Percentiles rank a stretch among this genome's conserved stretches.
phyloP scores from a whole-genome alignment of 2,888 invertebrate genomes.

The Bimastos eiseni region DNA sequence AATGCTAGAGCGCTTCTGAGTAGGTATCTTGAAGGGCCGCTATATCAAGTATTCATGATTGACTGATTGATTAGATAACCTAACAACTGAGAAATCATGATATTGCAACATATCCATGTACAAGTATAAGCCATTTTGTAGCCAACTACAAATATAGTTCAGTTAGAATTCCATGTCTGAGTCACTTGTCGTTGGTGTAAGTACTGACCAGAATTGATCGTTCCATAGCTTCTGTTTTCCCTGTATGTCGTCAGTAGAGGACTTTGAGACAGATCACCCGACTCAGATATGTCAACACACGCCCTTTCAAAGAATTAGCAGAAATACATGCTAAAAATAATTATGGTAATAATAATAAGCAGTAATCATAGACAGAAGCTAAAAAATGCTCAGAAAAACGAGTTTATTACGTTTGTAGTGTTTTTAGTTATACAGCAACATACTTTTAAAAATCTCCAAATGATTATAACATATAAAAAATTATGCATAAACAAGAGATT shows the following conservation, averaged over 20 bases:
- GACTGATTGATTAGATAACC: no score
- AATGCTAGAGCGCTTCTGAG: no score
- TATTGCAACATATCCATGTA: background rate
- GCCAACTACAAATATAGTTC: background rate
- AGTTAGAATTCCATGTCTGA: background rate
- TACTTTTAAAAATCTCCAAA: no score
- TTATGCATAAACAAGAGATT: no score
- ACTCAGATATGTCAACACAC: conserved; percentile 80
- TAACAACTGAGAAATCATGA: no score
- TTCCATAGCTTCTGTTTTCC: conserved; percentile 76
- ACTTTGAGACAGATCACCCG: conserved; percentile 79
- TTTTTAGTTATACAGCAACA: background rate
- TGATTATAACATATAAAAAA: background rate
- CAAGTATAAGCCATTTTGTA: background rate
- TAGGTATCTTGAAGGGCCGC: no score
- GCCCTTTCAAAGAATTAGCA: conserved; percentile 67
- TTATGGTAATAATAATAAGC: no score
- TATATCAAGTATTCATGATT: no score
- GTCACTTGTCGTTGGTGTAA: conserved; percentile 17
- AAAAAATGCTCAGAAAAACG: no score
- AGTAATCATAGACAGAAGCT: no score
- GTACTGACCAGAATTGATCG: conserved; percentile 63
- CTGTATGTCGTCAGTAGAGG: conserved; percentile 80
- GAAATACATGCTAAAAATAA: background rate
- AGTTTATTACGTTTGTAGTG: no score